Conservation (phyloP, 2,797 vertebrate genomes). For the Micrastur ruficollis region DNA sequence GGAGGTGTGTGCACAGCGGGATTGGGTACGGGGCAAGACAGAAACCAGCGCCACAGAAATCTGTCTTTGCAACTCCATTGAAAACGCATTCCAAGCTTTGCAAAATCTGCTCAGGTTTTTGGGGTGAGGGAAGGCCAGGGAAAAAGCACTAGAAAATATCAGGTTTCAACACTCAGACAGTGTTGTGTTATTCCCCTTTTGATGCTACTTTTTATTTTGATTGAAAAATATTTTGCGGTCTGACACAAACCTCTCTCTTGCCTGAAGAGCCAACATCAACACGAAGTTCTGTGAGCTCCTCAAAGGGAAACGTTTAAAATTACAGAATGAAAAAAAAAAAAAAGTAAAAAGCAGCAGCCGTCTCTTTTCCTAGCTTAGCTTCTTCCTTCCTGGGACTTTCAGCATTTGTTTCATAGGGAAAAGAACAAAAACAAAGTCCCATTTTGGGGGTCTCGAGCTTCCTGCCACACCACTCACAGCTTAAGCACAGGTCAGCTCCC, state of each 20-base stretch:
- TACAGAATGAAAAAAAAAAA: not conserved
- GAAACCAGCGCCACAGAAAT: not conserved
- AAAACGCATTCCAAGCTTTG: not conserved
- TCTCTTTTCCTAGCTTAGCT: not conserved
- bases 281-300: not conserved
- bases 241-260: not conserved
- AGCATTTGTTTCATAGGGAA: not conserved
- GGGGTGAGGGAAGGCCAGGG: not conserved
- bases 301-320: not conserved
- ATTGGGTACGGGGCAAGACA: fast-evolving
- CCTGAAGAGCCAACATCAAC: constrained; percentile 6
- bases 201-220: not conserved
- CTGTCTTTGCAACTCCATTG: fast-evolving
- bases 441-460: not conserved
- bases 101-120: not conserved
- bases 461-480: too few relatives aligned
- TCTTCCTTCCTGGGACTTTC: not conserved
- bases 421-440: not conserved
- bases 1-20: not conserved
- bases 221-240: not conserved
- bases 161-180: not conserved
- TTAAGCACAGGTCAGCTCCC: not conserved
- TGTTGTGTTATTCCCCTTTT: not conserved
- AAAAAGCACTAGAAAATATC: not conserved
- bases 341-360: not conserved